These are phyloP conservation scores for Catocala sponsa DNA, from an alignment of 2,888 invertebrate genomes.

Conservation along the genomic window DNA sequence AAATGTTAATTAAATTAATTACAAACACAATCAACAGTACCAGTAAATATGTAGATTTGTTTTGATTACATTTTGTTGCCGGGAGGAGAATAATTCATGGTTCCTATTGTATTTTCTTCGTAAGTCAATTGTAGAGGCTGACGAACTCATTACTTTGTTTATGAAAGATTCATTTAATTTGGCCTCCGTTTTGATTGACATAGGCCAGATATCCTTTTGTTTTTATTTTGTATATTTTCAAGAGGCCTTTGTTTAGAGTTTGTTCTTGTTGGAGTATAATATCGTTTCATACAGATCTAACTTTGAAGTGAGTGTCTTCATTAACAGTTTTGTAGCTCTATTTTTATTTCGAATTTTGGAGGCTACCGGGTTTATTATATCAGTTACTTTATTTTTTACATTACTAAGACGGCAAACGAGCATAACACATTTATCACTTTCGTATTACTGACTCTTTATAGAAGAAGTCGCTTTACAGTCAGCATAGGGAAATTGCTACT, in stretches of 20 bases:
- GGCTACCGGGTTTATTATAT: too few relatives aligned
- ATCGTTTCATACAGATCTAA: neutral
- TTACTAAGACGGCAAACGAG: too few relatives aligned
- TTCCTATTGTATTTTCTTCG: conserved; percentile 11
- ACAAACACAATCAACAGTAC: conserved; percentile 16
- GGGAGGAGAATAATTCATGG: conserved; percentile 5
- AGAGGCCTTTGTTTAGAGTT: neutral
- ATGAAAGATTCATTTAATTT: conserved; percentile 9
- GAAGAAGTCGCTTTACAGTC: too few relatives aligned
- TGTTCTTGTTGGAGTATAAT: neutral
- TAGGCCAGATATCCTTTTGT: conserved; percentile 1
- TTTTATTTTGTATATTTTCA: neutral
- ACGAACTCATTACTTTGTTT: conserved; percentile 13
- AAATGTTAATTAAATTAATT: conserved; percentile 18
- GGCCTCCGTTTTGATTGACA: conserved; percentile 4
- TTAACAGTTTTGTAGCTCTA: too few relatives aligned
- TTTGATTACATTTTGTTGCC: conserved; percentile 19
- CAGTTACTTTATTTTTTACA: too few relatives aligned
- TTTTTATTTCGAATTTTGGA: too few relatives aligned
- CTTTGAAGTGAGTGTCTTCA: too few relatives aligned
- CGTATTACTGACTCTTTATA: too few relatives aligned
- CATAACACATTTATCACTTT: too few relatives aligned
- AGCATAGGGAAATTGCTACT: too few relatives aligned
- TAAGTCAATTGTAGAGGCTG: conserved; percentile 9
- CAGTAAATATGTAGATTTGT: conserved; percentile 28